Conservation (phyloP, 2,888 invertebrate genomes). For the Anthoptus insignis region DNA sequence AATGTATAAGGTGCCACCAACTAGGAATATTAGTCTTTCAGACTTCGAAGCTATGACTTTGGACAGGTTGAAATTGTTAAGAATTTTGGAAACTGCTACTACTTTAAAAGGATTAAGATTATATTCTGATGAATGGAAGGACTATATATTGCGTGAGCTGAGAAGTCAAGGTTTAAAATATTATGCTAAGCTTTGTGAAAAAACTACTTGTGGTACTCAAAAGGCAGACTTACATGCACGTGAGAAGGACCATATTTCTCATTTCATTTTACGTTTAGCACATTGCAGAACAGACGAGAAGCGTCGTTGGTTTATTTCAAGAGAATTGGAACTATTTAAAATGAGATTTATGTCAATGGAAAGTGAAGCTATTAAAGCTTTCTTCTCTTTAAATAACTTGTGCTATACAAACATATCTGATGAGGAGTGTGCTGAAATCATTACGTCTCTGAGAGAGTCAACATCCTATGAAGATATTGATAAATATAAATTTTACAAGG, state of each 20-base stretch:
- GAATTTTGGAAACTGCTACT: constrained; percentile 92
- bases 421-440: constrained; percentile 89
- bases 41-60: constrained; percentile 96
- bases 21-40: constrained; percentile 90
- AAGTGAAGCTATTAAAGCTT: constrained; percentile 88
- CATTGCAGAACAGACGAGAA: constrained; percentile 96
- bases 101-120: constrained; percentile 87
- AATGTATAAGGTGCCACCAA: constrained; percentile 93
- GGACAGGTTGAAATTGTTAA: constrained; percentile 93
- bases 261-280: constrained; percentile 96
- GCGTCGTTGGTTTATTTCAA: constrained; percentile 94
- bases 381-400: constrained; percentile 90
- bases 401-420: constrained; percentile 89
- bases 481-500: constrained; percentile 91
- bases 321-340: constrained; percentile 97
- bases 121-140: constrained; percentile 90
- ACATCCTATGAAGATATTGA: constrained; percentile 88
- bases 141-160: constrained; percentile 88
- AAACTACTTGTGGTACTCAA: constrained; percentile 81
- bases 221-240: constrained; percentile 90
- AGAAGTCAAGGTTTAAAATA: constrained; percentile 89
- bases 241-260: constrained; percentile 95
- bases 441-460: constrained; percentile 88
- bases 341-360: constrained; percentile 90
- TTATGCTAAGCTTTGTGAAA: constrained; percentile 88